Base-by-base conservation (phyloP, 2,797 vertebrate genomes). In the Acropternis orthonyx region DNA sequence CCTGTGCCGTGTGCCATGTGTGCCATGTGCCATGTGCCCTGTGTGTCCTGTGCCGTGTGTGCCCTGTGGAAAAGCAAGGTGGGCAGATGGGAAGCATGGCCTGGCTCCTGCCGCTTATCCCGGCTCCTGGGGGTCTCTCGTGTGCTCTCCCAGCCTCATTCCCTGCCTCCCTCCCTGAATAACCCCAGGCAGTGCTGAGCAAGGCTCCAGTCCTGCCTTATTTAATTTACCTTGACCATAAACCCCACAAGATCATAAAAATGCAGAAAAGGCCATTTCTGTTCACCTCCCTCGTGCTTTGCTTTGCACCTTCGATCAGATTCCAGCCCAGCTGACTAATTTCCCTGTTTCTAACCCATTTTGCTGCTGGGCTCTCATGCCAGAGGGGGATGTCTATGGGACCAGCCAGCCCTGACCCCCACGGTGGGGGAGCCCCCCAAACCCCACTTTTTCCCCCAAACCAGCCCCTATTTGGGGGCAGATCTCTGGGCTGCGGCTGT, bases 91-190 rank as follows among this genome's bases (percentile, higher is more conserved):
- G 63, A 37, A 55, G 30, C 2, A 1, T 20, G 68, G 34, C 7
- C 34, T 18, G 26, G 71, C 24, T 37, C 15, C 55, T 46, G 46
- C 9, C 0, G 0, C 77, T 32, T 59, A 24, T 3, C 34, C 12
- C 5, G 1, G 39, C 21, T 62, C 56, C 48, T 24, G 69, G 20
- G 15, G 46, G 39, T 44, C 28, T 43, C 19, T 24, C 28, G 1
- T 4, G 36, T 13, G 18, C 30, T 21, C 37, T 9, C 34, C 56
- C 62, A 58, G 19, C 41, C 32, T 65, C 36, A 27, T 24, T 43
- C 65, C 68, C 37, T 43, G 2, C 26, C 58, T 34, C 0, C 0
- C 39, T 52, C 83, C 49, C n/a, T 3, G 10, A n/a, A 3, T 0
- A 11, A 7, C 58, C 65, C 18, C 59, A 4, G 87, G 82, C 88